Evolutionary conservation across 2,113 vertebrate genomes (phyloP), one percentile per base, ranked within the genome.

Genomic region (Glareola pratincola): DNA sequence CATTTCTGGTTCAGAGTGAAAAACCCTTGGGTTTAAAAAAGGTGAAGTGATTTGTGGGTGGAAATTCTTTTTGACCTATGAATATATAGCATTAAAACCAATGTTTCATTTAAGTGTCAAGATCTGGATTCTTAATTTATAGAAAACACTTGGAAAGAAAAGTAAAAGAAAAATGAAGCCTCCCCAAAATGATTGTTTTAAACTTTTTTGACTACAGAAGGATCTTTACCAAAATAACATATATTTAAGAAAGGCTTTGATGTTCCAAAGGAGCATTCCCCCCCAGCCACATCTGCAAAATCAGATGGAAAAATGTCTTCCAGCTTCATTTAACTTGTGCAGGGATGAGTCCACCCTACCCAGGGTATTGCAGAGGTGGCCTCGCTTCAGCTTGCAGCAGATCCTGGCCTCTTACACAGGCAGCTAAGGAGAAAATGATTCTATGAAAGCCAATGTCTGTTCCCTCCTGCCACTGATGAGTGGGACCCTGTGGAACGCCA

Each of bases 161-260:
- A 71, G 45, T 24, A 54, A 77, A 53, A 83, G 9, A 37, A 95
- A 86, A 91, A 64, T 23, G 5, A 78, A 88, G 9, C 73, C 19
- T 75, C 24, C 37, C 21, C 14, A 85, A 88, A 92, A 85, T 41
- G 5, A 77, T 85, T 57, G 29, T 50, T 87, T 92, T 71, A 78
- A 74, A 81, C 41, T 66, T 81, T 60, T 62, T 74, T 85, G 54
- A 48, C 36, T 88, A 41, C n/a, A 66, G 85, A 78, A 84, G 17
- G 50, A 34, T 81, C 45, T 74, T 88, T 93, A 90, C 51, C 74
- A 92, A 90, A 90, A 92, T 78, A 75, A 62, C 73, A 66, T 22
- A 13, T 87, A 92, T 90, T 88, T 18, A 36, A 54, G 51, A 88
- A 88, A 79, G 12, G 60, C 94, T 88, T 95, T 94, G 82, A 78